Conservation (phyloP, 1,140 invertebrate species). For the Atta texana region DNA sequence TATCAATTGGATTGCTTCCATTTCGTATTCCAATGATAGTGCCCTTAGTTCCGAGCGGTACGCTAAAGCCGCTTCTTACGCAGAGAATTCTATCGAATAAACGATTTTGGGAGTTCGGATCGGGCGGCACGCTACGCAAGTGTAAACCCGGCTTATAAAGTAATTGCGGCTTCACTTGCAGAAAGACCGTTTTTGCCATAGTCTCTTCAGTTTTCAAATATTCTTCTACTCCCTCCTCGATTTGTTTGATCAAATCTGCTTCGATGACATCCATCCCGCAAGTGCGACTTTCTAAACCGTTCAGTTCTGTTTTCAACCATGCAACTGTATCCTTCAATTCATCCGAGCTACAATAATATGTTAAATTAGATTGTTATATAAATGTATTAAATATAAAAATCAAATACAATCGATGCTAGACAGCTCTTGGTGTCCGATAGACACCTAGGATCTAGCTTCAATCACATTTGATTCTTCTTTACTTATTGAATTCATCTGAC, state of each 20-base stretch:
- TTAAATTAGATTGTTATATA: background rate
- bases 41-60: conserved; percentile 93
- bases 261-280: conserved; percentile 91
- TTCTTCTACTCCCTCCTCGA: conserved; percentile 88
- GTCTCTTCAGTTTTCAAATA: conserved; percentile 75
- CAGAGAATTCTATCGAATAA: conserved; percentile 95
- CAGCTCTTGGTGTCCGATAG: too few relatives aligned
- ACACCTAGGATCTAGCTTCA: too few relatives aligned
- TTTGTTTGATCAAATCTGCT: conserved; percentile 88
- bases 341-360: conserved; percentile 59
- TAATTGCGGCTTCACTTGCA: conserved; percentile 93
- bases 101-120: conserved; percentile 88
- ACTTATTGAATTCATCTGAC: too few relatives aligned
- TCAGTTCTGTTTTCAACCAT: conserved; percentile 91
- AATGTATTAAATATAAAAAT: too few relatives aligned
- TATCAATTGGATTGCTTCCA: conserved; percentile 84
- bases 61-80: conserved; percentile 90
- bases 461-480: too few relatives aligned
- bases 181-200: conserved; percentile 86
- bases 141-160: conserved; percentile 85
- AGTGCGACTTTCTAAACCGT: conserved; percentile 87
- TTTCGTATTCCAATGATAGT: conserved; percentile 92
- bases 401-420: too few relatives aligned
- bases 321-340: conserved; percentile 88
- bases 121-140: conserved; percentile 86